Conservation (phyloP, 2,888 invertebrate species). For the Tupiocoris notatus region DNA sequence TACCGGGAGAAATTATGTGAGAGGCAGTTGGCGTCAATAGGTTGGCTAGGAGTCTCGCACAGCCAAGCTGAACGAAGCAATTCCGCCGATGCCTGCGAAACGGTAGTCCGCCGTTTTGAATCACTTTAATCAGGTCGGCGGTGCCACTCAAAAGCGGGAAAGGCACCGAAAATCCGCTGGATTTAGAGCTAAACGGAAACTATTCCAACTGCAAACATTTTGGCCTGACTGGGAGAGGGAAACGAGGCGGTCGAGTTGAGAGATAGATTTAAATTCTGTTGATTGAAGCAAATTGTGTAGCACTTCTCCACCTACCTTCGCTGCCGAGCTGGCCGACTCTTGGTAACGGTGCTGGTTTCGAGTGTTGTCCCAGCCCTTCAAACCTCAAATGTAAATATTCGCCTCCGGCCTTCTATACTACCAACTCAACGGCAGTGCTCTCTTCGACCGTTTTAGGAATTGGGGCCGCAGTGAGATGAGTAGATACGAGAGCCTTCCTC, state of each 20-base stretch:
- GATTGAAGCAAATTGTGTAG: conserved; percentile 32
- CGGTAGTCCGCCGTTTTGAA: background rate
- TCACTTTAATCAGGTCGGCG: background rate
- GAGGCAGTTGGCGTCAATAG: no score
- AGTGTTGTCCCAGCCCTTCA: conserved; percentile 35
- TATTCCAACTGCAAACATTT: conserved; percentile 13
- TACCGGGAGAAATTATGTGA: no score
- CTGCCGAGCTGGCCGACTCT: background rate
- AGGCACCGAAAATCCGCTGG: background rate
- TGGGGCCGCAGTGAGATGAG: background rate
- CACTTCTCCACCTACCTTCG: background rate
- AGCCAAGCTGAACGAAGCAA: no score
- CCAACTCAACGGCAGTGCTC: no score
- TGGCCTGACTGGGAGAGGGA: background rate
- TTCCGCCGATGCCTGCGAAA: background rate
- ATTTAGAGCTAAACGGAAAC: conserved; percentile 5
- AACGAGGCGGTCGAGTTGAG: conserved; percentile 14
- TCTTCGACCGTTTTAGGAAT: background rate
- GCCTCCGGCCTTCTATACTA: background rate
- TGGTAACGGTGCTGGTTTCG: background rate
- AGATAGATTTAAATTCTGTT: conserved; percentile 32
- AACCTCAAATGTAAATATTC: conserved; percentile 34
- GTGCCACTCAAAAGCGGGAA: background rate
- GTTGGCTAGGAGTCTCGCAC: no score
- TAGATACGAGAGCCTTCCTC: background rate